Percentiles rank a stretch among this genome's conserved stretches.
These are phyloP conservation scores for Geotrypetes seraphini DNA, from an alignment of 2,797 vertebrate genomes.

Conservation along the genomic window DNA sequence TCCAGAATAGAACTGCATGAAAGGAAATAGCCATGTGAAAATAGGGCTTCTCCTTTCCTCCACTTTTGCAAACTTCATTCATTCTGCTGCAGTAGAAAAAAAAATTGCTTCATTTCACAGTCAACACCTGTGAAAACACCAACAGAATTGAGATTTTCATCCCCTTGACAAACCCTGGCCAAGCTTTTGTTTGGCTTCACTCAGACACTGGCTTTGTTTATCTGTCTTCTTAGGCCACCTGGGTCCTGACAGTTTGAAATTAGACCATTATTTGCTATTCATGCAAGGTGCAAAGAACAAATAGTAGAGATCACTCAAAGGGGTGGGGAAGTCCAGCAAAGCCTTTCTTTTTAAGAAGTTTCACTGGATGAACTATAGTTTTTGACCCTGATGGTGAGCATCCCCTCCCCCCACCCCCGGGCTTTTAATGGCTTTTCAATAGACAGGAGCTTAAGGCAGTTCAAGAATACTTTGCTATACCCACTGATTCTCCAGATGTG, in stretches of 20 bases:
- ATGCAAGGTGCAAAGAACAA: constrained; percentile 15
- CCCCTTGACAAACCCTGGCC: constrained; percentile 6
- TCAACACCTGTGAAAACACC: constrained; percentile 19
- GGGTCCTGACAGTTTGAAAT: constrained; percentile 17
- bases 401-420: constrained; percentile 1
- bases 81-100: not conserved
- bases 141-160: constrained; percentile 6
- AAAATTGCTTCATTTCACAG: constrained; percentile 7
- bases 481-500: constrained; percentile 18
- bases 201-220: constrained; percentile 7
- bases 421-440: not conserved
- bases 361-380: constrained; percentile 4
- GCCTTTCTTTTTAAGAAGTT: no score
- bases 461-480: constrained; percentile 3
- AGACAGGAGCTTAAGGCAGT: constrained; percentile 14
- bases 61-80: not conserved
- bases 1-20: not conserved
- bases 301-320: not conserved
- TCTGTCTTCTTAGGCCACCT: constrained; percentile 2
- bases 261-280: constrained; percentile 24
- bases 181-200: constrained; percentile 10
- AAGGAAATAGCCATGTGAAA: constrained; percentile 1
- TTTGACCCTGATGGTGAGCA: constrained; percentile 6
- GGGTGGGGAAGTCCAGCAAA: constrained; percentile 3
- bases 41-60: not conserved